Evolutionary conservation across 23 tunicate species (phyloP).

Genomic region (Clavelina lepadiformis): DNA sequence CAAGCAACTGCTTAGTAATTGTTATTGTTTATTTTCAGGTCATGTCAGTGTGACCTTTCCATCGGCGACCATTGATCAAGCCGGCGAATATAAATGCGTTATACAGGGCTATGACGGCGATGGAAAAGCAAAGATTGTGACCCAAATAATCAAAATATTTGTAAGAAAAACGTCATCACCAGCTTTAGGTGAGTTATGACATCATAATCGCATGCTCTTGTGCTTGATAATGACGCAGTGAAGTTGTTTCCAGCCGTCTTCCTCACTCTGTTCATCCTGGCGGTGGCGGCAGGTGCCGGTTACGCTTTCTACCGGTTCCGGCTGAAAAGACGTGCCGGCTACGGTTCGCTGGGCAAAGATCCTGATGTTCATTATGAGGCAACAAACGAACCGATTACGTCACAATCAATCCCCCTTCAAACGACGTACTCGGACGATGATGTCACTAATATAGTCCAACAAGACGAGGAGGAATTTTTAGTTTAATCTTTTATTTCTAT

Average conservation of each 20-base stretch:
- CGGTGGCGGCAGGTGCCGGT: not conserved
- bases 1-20: no score
- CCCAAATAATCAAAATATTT: not conserved
- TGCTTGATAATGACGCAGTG: not conserved
- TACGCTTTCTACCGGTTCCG: not conserved
- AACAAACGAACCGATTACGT: not conserved
- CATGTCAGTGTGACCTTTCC: not conserved
- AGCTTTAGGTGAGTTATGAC: constrained; percentile 1
- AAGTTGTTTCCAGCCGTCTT: constrained; percentile 2
- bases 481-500: no score
- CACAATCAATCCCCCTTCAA: not conserved
- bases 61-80: constrained; percentile 3
- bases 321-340: constrained; percentile 9
- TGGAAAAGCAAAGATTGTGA: not conserved
- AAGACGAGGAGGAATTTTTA: constrained; percentile 21
- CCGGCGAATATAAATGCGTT: constrained; percentile 1
- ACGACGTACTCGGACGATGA: constrained; percentile 22
- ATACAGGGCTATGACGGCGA: not conserved
- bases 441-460: not conserved
- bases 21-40: not conserved
- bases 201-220: not conserved
- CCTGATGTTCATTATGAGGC: not conserved
- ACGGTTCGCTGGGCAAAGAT: constrained; percentile 19
- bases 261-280: constrained; percentile 1
- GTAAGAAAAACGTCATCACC: not conserved